These are phyloP conservation scores for Temnothorax nylanderi DNA, from an alignment of 1,140 invertebrate species.

Conservation along the genomic window DNA sequence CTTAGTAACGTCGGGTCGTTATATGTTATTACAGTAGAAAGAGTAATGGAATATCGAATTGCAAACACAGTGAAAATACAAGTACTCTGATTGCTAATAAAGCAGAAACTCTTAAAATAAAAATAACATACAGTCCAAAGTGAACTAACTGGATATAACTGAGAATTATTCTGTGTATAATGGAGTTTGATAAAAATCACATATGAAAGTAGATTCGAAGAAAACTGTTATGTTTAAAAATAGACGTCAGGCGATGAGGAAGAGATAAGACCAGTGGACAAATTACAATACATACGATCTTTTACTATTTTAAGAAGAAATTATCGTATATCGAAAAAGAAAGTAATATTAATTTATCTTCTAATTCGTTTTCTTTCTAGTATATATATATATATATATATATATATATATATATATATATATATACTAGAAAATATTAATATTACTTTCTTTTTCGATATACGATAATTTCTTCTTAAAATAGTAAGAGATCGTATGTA, in stretches of 20 bases:
- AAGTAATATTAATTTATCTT: neutral
- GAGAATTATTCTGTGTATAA: slow-evolving; percentile 22
- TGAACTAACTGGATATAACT: slow-evolving; percentile 6
- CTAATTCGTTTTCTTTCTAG: neutral
- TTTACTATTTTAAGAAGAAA: neutral
- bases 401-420: too few relatives aligned
- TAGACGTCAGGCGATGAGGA: slow-evolving; percentile 4
- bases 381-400: neutral
- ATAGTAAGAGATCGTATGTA: neutral
- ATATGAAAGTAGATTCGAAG: neutral
- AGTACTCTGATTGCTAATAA: neutral
- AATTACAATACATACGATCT: neutral
- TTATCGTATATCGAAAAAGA: neutral
- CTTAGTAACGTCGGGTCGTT: neutral
- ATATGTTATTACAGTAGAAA: neutral
- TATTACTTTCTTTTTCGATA: neutral
- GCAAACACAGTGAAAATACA: neutral
- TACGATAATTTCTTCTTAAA: neutral
- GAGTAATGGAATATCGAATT: neutral
- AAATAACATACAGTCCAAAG: slow-evolving; percentile 1
- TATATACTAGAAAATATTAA: neutral
- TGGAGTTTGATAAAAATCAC: slow-evolving; percentile 30
- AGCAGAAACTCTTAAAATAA: neutral
- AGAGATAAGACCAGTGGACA: neutral
- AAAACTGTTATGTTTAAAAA: slow-evolving; percentile 16